Conservation (phyloP, 2,113 vertebrate species). For the Neoarius graeffei region DNA sequence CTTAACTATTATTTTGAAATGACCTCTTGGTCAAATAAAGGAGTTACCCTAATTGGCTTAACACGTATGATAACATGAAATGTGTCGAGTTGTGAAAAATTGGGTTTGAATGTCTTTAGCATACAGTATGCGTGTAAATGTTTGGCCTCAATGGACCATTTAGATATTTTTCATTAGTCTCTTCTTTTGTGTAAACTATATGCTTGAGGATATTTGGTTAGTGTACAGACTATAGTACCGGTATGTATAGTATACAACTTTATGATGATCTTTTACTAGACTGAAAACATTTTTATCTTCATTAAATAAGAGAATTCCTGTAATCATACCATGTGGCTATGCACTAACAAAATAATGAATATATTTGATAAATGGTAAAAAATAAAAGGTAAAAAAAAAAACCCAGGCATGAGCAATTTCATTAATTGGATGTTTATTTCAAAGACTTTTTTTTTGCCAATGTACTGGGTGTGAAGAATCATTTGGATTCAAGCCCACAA, state of each 20-base stretch:
- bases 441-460: conserved; percentile 8
- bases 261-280: background rate
- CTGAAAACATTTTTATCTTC: background rate
- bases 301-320: conserved; percentile 5
- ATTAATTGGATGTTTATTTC: conserved; percentile 16
- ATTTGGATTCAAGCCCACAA: conserved; percentile 16
- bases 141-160: background rate
- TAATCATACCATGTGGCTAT: background rate
- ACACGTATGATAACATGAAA: background rate
- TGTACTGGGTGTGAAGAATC: conserved; percentile 36
- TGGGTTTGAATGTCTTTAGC: background rate
- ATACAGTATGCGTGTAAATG: background rate
- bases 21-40: background rate
- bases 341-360: background rate
- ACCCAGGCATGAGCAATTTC: conserved; percentile 27
- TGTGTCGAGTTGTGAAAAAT: background rate
- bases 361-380: background rate
- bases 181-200: background rate
- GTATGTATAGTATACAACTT: background rate
- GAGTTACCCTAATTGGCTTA: background rate
- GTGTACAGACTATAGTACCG: background rate
- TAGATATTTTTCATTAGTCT: background rate
- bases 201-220: background rate
- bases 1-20: background rate
- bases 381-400: conserved; percentile 17